Evolutionary conservation across 2,888 invertebrate genomes (phyloP), one percentile per base, ranked within the genome.

Genomic region (Ornithoptera alexandrae): DNA sequence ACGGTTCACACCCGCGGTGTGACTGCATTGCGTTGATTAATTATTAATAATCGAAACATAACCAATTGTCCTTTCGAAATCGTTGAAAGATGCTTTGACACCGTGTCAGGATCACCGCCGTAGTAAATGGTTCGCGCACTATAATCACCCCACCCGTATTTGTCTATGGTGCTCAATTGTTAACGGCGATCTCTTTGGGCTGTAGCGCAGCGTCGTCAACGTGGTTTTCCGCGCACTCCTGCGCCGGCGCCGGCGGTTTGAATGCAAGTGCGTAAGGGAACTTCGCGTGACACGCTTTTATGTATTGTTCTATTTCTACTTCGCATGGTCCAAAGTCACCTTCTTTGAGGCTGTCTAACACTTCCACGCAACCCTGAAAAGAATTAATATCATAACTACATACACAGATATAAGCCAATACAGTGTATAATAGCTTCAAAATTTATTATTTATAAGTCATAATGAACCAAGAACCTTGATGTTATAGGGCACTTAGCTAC

Each of bases 201-300:
- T 84, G 84, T 15, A 81, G 79, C 6, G 84, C 76, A 3, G 73
- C 75, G 0, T 82, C 83, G 1, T 75, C 77, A 70, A 81, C 77
- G 77, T 82, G 81, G 78, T 87, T 78, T 71, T 77, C 64, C 20
- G 4, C 36, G 15, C 12, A 64, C 57, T 75, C 76, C 24, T 76
- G 77, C 42, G 79, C 73, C 22, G 76, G 77, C 39, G 81, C 74
- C 17, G 84, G 82, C 67, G 92, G 93, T 70, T 93, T 93, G 90
- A 97, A 97, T 67, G 96, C 95, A 75, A 95, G 94, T 72, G 98
- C 96, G 87, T 96, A 95, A 42, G 97, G 96, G 90, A 96, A 98
- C 79, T 93, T 94, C 77, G 90, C 89, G 82, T 95, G 95, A 87
- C 98, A 97, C 79, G 94, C 94, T 71, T 92, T 89, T 78, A 95